Evolutionary conservation across 2,113 vertebrate species (phyloP).

Genomic region (Hippopotamus amphibius): DNA sequence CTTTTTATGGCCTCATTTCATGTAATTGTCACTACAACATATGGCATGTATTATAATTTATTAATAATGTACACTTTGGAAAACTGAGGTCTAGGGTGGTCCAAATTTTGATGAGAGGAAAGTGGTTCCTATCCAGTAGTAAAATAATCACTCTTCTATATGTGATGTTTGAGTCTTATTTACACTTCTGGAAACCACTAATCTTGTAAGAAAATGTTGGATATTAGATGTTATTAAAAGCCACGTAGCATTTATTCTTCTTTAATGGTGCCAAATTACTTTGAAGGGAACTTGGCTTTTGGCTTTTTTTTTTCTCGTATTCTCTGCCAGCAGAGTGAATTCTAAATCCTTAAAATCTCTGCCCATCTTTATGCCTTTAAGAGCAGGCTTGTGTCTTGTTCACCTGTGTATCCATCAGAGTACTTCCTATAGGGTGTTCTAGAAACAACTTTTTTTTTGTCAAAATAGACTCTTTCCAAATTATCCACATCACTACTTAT

Average conservation of each 20-base stretch:
- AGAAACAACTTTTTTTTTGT: neutral
- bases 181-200: neutral
- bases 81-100: neutral
- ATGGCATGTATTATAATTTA: neutral
- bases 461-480: slow-evolving; percentile 27
- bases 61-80: neutral
- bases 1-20: neutral
- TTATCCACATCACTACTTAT: neutral
- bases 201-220: slow-evolving; percentile 15
- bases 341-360: neutral
- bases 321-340: neutral
- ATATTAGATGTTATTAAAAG: neutral
- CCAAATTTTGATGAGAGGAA: slow-evolving; percentile 6
- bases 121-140: neutral
- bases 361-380: neutral
- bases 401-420: neutral
- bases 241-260: neutral
- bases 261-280: neutral
- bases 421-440: neutral
- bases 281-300: slow-evolving; percentile 23
- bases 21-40: neutral
- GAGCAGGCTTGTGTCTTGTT: neutral
- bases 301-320: neutral
- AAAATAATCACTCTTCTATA: neutral
- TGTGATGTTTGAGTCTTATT: neutral